These are phyloP conservation scores for Arge pagana DNA, from an alignment of 2,888 invertebrate species.

Conservation along the genomic window DNA sequence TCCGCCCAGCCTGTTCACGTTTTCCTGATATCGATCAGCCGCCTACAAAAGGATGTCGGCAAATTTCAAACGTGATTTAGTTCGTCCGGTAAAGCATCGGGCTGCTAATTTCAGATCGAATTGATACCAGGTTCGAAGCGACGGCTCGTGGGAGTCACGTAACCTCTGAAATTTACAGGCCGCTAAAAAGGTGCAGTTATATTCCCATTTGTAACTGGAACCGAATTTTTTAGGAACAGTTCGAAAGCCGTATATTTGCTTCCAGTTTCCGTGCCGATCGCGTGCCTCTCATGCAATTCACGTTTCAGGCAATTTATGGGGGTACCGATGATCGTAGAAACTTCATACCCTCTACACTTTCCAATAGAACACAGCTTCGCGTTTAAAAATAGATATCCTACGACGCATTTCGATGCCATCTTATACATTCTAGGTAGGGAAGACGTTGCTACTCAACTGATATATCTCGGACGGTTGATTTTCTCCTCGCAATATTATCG, in stretches of 20 bases:
- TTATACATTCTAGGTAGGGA: too few species aligned
- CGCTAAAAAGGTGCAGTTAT: constrained; percentile 30
- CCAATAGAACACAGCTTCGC: constrained; percentile 1
- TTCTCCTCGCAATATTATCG: too few species aligned
- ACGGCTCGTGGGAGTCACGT: constrained; percentile 23
- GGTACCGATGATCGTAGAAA: constrained; percentile 12
- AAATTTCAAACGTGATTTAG: constrained; percentile 21
- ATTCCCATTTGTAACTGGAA: constrained; percentile 26
- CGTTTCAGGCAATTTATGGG: constrained; percentile 17
- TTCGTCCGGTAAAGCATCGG: constrained; percentile 15
- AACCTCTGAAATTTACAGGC: constrained; percentile 27
- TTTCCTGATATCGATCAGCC: constrained; percentile 22
- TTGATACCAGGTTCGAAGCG: constrained; percentile 16
- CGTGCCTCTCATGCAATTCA: constrained; percentile 8
- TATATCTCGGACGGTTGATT: too few species aligned
- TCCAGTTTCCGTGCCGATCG: constrained; percentile 14
- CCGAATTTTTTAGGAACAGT: constrained; percentile 14
- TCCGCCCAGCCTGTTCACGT: constrained; percentile 7
- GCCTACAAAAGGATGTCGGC: constrained; percentile 23
- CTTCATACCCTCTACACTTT: neutral
- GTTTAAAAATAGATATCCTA: constrained; percentile 13
- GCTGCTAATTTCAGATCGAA: constrained; percentile 20
- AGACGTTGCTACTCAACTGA: too few species aligned
- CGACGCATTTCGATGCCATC: constrained; percentile 14
- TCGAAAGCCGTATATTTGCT: constrained; percentile 14